Percentiles rank a stretch among this genome's conserved stretches.
These are phyloP conservation scores for Trachemys scripta DNA, from an alignment of 2,113 vertebrate genomes.

Conservation along the genomic window DNA sequence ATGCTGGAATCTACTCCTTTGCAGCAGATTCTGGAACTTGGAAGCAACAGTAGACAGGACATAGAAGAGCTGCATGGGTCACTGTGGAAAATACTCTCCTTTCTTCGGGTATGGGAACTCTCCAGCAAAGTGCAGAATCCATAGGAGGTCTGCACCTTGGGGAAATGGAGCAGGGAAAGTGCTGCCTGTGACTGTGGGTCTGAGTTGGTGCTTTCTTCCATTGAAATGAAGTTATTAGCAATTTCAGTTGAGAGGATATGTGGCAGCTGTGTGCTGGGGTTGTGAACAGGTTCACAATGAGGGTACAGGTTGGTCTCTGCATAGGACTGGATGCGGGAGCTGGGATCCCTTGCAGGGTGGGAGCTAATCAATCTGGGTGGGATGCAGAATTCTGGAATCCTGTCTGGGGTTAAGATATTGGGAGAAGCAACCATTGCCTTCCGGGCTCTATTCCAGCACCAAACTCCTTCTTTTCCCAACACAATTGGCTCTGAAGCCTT, in stretches of 20 bases:
- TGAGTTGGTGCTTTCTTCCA: slow-evolving; percentile 86
- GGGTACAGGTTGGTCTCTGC: neutral
- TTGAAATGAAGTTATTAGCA: slow-evolving; percentile 79
- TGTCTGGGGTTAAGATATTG: slow-evolving; percentile 70
- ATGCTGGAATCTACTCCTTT: slow-evolving; percentile 69
- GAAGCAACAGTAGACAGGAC: slow-evolving; percentile 66
- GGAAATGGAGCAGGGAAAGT: slow-evolving; percentile 87
- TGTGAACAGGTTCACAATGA: neutral
- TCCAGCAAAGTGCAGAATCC: slow-evolving; percentile 90
- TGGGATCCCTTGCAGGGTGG: neutral
- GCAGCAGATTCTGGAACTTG: slow-evolving; percentile 74
- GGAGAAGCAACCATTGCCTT: neutral
- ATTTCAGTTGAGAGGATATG: slow-evolving; percentile 85
- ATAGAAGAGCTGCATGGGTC: slow-evolving; percentile 33
- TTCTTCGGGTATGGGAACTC: slow-evolving; percentile 90
- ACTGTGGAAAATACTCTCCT: slow-evolving; percentile 88
- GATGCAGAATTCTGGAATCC: slow-evolving; percentile 76
- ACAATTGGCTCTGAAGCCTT: neutral
- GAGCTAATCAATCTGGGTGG: slow-evolving; percentile 36
- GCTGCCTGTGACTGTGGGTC: slow-evolving; percentile 90
- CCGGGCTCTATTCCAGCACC: neutral
- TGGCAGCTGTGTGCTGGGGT: neutral
- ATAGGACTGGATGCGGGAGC: neutral
- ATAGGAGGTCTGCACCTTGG: slow-evolving; percentile 86
- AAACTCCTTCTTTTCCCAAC: neutral